Evolutionary conservation across 2,888 invertebrate genomes (phyloP).

Genomic region (Peribatodes rhomboidaria): DNA sequence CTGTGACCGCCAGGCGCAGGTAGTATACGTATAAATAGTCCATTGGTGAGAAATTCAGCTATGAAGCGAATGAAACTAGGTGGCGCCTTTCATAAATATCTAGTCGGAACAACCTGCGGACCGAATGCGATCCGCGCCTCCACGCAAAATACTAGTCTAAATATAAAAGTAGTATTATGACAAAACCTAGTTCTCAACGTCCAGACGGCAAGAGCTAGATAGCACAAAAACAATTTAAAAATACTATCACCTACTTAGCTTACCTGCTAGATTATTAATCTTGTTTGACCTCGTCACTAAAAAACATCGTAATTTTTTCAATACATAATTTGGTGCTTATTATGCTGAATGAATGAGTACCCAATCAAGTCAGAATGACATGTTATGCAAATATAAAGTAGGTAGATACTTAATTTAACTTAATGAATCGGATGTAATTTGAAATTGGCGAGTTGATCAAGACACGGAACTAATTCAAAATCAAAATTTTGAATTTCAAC

Average conservation of each 20-base stretch:
- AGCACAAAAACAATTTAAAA: constrained; percentile 22
- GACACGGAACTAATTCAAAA: too few species aligned
- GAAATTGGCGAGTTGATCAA: too few species aligned
- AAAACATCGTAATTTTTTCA: constrained; percentile 13
- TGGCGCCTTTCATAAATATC: too few species aligned
- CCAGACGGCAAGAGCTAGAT: constrained; percentile 14
- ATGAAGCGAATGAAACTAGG: too few species aligned
- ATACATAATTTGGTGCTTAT: constrained; percentile 6
- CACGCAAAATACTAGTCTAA: neutral
- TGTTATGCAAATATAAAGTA: neutral
- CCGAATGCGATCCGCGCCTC: too few species aligned
- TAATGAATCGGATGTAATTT: too few species aligned
- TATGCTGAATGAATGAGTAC: neutral
- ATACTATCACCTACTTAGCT: constrained; percentile 18
- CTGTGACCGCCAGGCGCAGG: too few species aligned
- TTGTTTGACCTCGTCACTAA: constrained; percentile 19
- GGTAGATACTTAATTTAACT: neutral
- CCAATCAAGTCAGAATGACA: neutral
- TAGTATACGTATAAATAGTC: too few species aligned
- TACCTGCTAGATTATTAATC: constrained; percentile 9
- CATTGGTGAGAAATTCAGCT: too few species aligned
- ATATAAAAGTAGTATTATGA: constrained; percentile 2
- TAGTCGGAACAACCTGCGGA: too few species aligned
- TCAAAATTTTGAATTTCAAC: too few species aligned
- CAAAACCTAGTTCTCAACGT: constrained; percentile 2